Evolutionary conservation across 2,888 invertebrate genomes (phyloP).

Genomic region (Gryllus longicercus): DNA sequence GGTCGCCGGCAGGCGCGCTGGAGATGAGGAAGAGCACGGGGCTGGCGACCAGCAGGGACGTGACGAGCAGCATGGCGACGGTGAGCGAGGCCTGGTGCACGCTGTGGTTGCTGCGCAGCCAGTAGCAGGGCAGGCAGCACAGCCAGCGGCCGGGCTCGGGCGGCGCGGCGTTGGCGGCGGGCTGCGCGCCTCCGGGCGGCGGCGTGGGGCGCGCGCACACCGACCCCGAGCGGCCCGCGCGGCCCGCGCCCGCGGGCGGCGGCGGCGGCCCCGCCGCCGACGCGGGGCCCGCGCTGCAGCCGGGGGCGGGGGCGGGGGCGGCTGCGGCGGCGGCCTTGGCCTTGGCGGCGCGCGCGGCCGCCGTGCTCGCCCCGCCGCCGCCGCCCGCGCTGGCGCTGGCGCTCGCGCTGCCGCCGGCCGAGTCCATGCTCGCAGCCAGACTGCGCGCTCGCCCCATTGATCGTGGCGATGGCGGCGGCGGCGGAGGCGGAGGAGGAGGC

Average conservation of each 20-base stretch:
- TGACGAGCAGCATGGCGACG: slow-evolving; percentile 57
- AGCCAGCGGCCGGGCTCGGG: slow-evolving; percentile 51
- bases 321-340: slow-evolving; percentile 12
- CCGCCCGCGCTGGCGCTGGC: background rate
- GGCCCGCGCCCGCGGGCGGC: background rate
- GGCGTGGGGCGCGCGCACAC: slow-evolving; percentile 1
- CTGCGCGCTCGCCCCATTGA: background rate
- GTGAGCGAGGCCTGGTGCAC: slow-evolving; percentile 59
- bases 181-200: background rate
- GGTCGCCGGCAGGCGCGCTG: slow-evolving; percentile 41
- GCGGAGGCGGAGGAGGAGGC: background rate
- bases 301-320: slow-evolving; percentile 3
- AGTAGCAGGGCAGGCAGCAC: slow-evolving; percentile 57
- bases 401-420: background rate
- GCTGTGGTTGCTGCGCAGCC: slow-evolving; percentile 55
- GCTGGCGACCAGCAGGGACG: slow-evolving; percentile 57
- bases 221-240: background rate
- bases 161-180: slow-evolving; percentile 22
- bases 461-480: background rate
- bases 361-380: background rate
- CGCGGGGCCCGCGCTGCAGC: slow-evolving; percentile 3
- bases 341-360: background rate
- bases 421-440: slow-evolving; percentile 19
- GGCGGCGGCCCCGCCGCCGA: slow-evolving; percentile 2
- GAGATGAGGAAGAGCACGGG: slow-evolving; percentile 56